A percentile compares a stretch with the other conserved stretches of the same genome.
Evolutionary conservation across 2,113 vertebrate genomes (phyloP).

Genomic region (Manacus vitellinus): DNA sequence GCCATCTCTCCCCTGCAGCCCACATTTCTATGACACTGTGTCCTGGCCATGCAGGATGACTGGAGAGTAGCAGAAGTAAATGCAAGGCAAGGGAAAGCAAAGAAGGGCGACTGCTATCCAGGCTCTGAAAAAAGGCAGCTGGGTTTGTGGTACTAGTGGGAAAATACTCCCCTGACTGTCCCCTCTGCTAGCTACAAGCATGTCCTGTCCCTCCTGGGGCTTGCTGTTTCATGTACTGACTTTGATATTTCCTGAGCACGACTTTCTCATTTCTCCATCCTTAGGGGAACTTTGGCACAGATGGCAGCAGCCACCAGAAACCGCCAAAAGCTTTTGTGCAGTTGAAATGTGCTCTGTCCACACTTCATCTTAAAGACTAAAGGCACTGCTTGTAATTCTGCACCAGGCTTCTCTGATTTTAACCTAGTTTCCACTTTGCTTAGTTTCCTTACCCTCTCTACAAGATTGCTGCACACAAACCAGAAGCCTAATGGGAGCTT

Average conservation of each 20-base stretch:
- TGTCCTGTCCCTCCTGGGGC: neutral
- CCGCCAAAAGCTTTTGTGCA: neutral
- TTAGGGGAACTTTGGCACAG: neutral
- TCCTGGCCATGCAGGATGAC: neutral
- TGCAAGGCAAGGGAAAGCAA: neutral
- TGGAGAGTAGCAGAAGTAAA: neutral
- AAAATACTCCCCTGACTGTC: neutral
- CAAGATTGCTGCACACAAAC: neutral
- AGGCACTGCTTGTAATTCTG: slow-evolving; percentile 54
- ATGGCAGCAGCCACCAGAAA: slow-evolving; percentile 25
- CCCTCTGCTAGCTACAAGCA: neutral
- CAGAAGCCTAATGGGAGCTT: neutral
- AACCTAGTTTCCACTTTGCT: slow-evolving; percentile 34
- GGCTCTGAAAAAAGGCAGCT: neutral
- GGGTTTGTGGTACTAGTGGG: neutral
- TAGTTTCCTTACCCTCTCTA: neutral
- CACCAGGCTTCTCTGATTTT: slow-evolving; percentile 19
- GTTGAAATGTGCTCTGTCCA: neutral
- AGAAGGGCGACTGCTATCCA: neutral
- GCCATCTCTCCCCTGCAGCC: accelerated
- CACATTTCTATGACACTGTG: neutral
- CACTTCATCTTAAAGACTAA: neutral
- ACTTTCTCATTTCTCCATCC: neutral
- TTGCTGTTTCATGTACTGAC: neutral
- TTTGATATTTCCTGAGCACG: neutral